phyloP scores from a whole-genome alignment of 1,140 invertebrate genomes.

The Phortica variegata region DNA sequence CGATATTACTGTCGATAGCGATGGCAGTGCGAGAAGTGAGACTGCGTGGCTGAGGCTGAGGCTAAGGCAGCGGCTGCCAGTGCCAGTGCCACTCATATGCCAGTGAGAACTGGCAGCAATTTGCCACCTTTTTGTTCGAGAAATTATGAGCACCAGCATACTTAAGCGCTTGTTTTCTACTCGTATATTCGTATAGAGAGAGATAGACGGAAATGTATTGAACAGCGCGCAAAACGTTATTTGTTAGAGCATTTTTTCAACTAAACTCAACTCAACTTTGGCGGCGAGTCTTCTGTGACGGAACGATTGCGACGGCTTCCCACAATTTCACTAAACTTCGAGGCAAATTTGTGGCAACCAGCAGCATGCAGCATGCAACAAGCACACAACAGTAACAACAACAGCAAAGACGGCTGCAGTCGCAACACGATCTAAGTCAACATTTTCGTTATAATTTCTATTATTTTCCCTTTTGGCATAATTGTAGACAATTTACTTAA shows the following conservation, averaged over 20 bases:
- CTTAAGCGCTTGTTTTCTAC: slow-evolving; percentile 8
- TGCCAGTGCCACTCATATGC: too few relatives aligned
- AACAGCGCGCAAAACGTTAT: too few relatives aligned
- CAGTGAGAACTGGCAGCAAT: slow-evolving; percentile 46
- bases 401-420: background rate
- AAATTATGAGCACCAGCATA: slow-evolving; percentile 54
- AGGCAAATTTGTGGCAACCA: background rate
- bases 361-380: too few relatives aligned
- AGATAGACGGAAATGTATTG: too few relatives aligned
- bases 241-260: too few relatives aligned
- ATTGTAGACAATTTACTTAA: slow-evolving; percentile 55
- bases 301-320: slow-evolving; percentile 19
- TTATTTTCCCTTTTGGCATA: slow-evolving; percentile 55
- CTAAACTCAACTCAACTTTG: background rate
- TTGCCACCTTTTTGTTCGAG: slow-evolving; percentile 38
- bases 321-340: slow-evolving; percentile 25
- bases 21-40: too few relatives aligned
- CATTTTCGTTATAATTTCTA: slow-evolving; percentile 53
- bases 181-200: too few relatives aligned
- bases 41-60: too few relatives aligned
- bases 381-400: too few relatives aligned
- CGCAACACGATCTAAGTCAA: slow-evolving; percentile 33
- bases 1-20: too few relatives aligned
- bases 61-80: too few relatives aligned
- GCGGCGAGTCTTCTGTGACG: slow-evolving; percentile 1